These are phyloP conservation scores for Hypena proboscidalis DNA, from an alignment of 2,888 invertebrate species.

Conservation along the genomic window DNA sequence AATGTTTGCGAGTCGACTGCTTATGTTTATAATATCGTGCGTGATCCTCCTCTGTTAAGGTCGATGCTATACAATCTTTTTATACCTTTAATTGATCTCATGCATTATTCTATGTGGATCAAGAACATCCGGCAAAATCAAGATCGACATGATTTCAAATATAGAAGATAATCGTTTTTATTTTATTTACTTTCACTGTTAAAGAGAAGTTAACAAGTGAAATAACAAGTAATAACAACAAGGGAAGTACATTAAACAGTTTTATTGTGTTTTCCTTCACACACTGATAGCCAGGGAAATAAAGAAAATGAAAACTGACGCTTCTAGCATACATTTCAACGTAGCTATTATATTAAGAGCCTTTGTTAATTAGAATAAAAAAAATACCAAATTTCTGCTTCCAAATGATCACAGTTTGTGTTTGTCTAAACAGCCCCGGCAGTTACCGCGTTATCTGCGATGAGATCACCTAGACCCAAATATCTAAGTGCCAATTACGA, in stretches of 20 bases:
- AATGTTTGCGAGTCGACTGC: conserved; percentile 30
- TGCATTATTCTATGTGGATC: too few relatives aligned
- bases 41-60: conserved; percentile 41
- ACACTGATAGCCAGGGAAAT: conserved; percentile 2
- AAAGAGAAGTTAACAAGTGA: conserved; percentile 9
- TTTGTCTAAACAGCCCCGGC: conserved; percentile 15
- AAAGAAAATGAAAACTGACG: conserved; percentile 10
- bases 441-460: conserved; percentile 26
- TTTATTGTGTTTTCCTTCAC: conserved; percentile 14
- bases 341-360: conserved; percentile 4
- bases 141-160: too few relatives aligned
- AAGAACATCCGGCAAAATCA: too few relatives aligned
- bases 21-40: conserved; percentile 44
- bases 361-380: conserved; percentile 4
- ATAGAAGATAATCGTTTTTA: too few relatives aligned
- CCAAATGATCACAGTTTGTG: conserved; percentile 14
- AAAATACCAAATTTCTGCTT: conserved; percentile 9
- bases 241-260: conserved; percentile 11
- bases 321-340: conserved; percentile 5
- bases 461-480: conserved; percentile 44
- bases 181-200: too few relatives aligned
- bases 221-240: conserved; percentile 18
- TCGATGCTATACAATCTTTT: conserved; percentile 33
- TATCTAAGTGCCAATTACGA: conserved; percentile 38
- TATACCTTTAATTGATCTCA: conserved; percentile 28